A percentile compares a stretch with the other conserved stretches of the same genome.
Evolutionary conservation across 2,113 vertebrate genomes (phyloP).

Genomic region (Gymnocephalus cernua): DNA sequence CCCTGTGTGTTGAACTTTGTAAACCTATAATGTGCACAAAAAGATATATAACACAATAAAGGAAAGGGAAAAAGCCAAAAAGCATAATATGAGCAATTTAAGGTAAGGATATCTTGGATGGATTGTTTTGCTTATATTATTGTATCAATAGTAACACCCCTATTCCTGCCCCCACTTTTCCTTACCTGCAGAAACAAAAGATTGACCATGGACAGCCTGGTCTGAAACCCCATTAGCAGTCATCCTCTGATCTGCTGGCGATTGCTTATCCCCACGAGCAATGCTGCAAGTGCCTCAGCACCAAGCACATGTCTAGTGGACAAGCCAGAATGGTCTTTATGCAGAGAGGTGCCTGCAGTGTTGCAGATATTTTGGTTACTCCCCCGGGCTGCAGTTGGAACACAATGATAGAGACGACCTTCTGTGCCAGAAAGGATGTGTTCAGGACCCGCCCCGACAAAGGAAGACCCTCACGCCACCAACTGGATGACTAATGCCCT

Average conservation of each 20-base stretch:
- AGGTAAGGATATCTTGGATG: not conserved
- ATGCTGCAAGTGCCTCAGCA: slow-evolving; percentile 16
- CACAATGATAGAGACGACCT: slow-evolving; percentile 30
- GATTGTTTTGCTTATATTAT: not conserved
- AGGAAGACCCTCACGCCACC: slow-evolving; percentile 11
- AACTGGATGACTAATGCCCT: slow-evolving; percentile 2
- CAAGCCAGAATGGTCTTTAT: slow-evolving; percentile 21
- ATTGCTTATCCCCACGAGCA: slow-evolving; percentile 23
- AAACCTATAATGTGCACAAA: no score
- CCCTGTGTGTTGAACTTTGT: no score
- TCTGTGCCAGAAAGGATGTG: slow-evolving; percentile 21
- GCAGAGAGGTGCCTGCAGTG: slow-evolving; percentile 13
- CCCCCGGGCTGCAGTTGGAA: slow-evolving; percentile 38
- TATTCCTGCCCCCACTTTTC: not conserved
- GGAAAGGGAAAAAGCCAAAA: no score
- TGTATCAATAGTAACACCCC: not conserved
- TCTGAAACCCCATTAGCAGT: slow-evolving; percentile 31
- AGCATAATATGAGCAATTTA: no score
- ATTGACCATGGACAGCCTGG: slow-evolving; percentile 21
- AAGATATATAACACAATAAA: no score
- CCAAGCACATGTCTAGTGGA: slow-evolving; percentile 20
- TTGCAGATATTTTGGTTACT: slow-evolving; percentile 50
- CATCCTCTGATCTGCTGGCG: slow-evolving; percentile 23
- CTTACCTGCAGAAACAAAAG: slow-evolving; percentile 17
- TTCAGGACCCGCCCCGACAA: slow-evolving; percentile 9